These are phyloP conservation scores for Drosophila grimshawi DNA, from an alignment of 1,140 invertebrate genomes.

Conservation along the genomic window DNA sequence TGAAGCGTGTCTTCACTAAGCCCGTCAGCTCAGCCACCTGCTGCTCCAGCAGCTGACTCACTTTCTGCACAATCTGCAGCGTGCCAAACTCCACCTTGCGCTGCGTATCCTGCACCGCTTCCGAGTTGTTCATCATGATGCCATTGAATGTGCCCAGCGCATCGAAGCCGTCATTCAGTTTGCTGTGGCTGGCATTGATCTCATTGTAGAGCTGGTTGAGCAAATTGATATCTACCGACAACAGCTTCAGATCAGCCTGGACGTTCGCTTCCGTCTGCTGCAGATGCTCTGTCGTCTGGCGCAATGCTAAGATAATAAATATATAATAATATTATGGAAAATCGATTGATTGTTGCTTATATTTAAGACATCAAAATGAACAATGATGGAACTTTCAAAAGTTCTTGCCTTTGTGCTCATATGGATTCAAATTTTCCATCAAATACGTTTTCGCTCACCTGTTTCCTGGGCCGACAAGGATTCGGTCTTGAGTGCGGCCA, in stretches of 20 bases:
- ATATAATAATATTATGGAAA: not conserved
- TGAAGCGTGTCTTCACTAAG: conserved; percentile 89
- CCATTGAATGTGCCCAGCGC: conserved; percentile 90
- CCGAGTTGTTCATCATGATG: conserved; percentile 92
- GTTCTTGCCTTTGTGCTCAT: too few species aligned
- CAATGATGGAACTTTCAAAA: not conserved
- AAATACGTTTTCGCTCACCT: conserved; percentile 48
- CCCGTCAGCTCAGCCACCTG: conserved; percentile 89
- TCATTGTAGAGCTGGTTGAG: conserved; percentile 85
- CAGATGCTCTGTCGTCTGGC: conserved; percentile 84
- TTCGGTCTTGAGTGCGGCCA: conserved; percentile 66
- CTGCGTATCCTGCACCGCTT: conserved; percentile 93
- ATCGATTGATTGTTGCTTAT: too few species aligned
- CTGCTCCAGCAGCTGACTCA: conserved; percentile 89
- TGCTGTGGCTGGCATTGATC: conserved; percentile 86
- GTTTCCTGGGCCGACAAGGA: conserved; percentile 52
- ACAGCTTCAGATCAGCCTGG: conserved; percentile 73
- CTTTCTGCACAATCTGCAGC: conserved; percentile 93
- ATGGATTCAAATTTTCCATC: not conserved
- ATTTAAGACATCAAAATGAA: too few species aligned
- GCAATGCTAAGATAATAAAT: conserved; percentile 46
- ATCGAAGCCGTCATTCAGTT: conserved; percentile 85
- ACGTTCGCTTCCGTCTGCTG: conserved; percentile 74
- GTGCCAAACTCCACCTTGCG: conserved; percentile 93
- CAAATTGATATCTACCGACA: conserved; percentile 83